These are phyloP conservation scores for Eublepharis macularius DNA, from an alignment of 2,113 vertebrate species.

Conservation along the genomic window DNA sequence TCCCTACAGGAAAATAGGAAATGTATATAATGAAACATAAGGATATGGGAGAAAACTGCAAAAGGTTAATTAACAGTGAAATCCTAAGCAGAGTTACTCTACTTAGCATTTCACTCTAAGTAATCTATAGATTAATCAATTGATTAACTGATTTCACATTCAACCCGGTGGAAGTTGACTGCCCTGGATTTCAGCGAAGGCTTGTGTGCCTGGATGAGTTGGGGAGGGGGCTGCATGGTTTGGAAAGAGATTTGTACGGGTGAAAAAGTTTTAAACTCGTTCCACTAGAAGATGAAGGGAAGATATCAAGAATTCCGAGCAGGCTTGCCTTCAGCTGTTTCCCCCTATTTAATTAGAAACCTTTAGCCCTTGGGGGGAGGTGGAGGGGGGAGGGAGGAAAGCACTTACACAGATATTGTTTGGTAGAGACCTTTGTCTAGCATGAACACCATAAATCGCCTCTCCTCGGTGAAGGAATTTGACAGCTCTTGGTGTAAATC, in stretches of 20 bases:
- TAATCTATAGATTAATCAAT: neutral
- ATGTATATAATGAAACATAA: too few species aligned
- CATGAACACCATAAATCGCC: neutral
- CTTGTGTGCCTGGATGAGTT: too few species aligned
- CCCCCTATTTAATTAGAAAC: neutral
- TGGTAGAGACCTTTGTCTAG: neutral
- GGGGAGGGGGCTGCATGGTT: neutral
- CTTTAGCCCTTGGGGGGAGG: neutral
- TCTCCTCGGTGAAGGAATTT: neutral
- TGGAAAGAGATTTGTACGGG: neutral
- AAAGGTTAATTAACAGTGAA: too few species aligned
- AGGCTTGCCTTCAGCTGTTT: neutral
- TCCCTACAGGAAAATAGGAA: too few species aligned
- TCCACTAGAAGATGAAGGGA: neutral
- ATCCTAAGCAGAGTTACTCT: too few species aligned
- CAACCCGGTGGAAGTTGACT: fast-evolving
- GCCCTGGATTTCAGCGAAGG: neutral
- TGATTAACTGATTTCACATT: too few species aligned
- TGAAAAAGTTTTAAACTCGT: too few species aligned
- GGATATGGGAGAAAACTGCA: too few species aligned
- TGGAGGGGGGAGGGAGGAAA: neutral
- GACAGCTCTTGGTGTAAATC: neutral
- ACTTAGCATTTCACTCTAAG: too few species aligned
- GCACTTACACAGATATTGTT: neutral
- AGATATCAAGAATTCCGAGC: neutral